A percentile compares a stretch with the other conserved stretches of the same genome.
Evolutionary conservation across 2,888 invertebrate genomes (phyloP).

Genomic region (Agonopterix alstromeriana): DNA sequence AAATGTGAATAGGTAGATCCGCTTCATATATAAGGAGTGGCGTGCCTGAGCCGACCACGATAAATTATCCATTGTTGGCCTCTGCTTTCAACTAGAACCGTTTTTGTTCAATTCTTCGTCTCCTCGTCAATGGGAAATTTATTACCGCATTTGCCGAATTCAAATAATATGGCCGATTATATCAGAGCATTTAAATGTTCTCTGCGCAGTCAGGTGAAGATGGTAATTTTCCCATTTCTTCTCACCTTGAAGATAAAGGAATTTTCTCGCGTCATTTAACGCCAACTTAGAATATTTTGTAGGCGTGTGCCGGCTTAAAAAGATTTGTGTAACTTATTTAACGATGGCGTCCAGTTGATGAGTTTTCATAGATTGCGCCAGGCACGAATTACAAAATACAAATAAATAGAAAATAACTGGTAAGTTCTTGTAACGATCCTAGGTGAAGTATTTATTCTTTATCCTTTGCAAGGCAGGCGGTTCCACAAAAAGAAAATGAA

Average conservation of each 20-base stretch:
- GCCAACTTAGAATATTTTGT: conserved; percentile 10
- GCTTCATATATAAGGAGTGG: conserved; percentile 42
- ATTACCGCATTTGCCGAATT: conserved; percentile 65
- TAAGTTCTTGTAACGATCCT: too few relatives aligned
- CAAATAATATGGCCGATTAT: conserved; percentile 65
- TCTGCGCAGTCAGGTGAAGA: conserved; percentile 43
- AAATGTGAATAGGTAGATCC: conserved; percentile 11
- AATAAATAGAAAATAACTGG: too few relatives aligned
- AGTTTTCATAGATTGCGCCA: too few relatives aligned
- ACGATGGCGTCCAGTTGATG: neutral
- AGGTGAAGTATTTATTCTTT: too few relatives aligned
- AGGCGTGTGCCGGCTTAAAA: conserved; percentile 5
- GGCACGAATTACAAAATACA: too few relatives aligned
- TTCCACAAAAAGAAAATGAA: conserved; percentile 6
- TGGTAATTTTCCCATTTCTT: conserved; percentile 50
- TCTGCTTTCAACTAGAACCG: conserved; percentile 64
- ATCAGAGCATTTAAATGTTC: conserved; percentile 56
- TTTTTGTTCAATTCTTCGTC: conserved; percentile 74
- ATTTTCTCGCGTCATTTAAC: conserved; percentile 29
- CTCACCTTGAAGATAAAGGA: conserved; percentile 26
- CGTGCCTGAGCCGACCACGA: conserved; percentile 37
- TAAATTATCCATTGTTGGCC: conserved; percentile 72
- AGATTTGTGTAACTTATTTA: conserved; percentile 7
- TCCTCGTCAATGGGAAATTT: conserved; percentile 72
- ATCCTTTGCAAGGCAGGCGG: conserved; percentile 1